Conservation (phyloP, 2,797 vertebrate genomes). For the Ibycter americanus region DNA sequence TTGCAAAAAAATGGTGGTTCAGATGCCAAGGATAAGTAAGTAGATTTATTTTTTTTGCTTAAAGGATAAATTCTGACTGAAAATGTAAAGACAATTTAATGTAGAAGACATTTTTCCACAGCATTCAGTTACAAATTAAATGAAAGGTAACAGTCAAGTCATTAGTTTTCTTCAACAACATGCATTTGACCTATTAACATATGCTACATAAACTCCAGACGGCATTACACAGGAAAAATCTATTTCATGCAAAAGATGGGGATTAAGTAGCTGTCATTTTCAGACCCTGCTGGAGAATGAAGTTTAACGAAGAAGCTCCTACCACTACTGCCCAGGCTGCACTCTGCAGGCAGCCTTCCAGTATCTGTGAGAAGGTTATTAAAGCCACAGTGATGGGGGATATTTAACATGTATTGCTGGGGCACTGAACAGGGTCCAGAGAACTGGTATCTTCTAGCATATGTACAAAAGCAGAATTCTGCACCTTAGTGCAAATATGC, state of each 20-base stretch:
- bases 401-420: fast-evolving
- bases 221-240: background rate
- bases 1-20: background rate
- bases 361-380: background rate
- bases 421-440: background rate
- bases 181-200: background rate
- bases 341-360: background rate
- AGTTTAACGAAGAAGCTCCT: background rate
- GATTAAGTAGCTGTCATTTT: background rate
- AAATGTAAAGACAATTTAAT: background rate
- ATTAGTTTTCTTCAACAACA: background rate
- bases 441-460: background rate
- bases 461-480: background rate
- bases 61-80: background rate
- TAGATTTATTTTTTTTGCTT: background rate
- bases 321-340: background rate
- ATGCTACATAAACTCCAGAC: background rate
- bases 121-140: background rate
- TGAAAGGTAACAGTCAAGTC: background rate
- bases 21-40: background rate
- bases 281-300: background rate
- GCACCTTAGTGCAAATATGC: background rate
- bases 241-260: background rate
- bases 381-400: background rate
- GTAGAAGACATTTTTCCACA: background rate